Conservation (phyloP, 2,113 vertebrate species). For the rat (Rattus norvegicus) region DNA sequence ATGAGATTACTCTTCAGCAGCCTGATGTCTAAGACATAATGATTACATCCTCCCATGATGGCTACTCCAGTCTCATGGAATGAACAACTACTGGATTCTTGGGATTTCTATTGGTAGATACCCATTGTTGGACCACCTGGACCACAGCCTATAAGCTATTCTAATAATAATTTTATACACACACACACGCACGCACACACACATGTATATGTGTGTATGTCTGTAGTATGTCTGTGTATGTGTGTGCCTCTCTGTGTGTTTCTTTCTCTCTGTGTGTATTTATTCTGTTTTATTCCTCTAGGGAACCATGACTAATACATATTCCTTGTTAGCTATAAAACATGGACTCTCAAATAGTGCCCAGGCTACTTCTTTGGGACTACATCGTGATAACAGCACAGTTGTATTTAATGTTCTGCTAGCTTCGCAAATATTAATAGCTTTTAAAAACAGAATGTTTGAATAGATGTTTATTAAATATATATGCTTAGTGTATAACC, state of each 20-base stretch:
- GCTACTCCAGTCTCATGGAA: background rate
- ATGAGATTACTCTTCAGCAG: background rate
- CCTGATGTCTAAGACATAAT: slow-evolving; percentile 36
- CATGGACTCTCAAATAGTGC: background rate
- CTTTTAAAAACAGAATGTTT: slow-evolving; percentile 19
- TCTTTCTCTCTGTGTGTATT: fast-evolving
- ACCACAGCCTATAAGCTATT: background rate
- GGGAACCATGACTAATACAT: background rate
- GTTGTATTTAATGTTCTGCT: background rate
- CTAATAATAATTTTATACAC: background rate
- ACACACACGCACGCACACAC: too few species aligned
- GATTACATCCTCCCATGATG: background rate
- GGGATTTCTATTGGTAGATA: background rate
- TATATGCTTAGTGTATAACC: background rate
- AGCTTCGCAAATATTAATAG: slow-evolving; percentile 21
- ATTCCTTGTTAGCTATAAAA: slow-evolving; percentile 45
- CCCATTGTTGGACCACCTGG: background rate
- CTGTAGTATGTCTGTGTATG: background rate
- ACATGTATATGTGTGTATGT: too few species aligned
- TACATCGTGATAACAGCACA: background rate
- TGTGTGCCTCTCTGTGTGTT: background rate
- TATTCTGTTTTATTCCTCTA: background rate
- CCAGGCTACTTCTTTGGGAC: background rate
- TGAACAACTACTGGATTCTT: background rate
- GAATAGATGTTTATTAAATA: background rate